Percentiles rank a stretch among this genome's conserved stretches.
Conservation (phyloP, 2,797 vertebrate species). For the Silurus aristotelis region DNA sequence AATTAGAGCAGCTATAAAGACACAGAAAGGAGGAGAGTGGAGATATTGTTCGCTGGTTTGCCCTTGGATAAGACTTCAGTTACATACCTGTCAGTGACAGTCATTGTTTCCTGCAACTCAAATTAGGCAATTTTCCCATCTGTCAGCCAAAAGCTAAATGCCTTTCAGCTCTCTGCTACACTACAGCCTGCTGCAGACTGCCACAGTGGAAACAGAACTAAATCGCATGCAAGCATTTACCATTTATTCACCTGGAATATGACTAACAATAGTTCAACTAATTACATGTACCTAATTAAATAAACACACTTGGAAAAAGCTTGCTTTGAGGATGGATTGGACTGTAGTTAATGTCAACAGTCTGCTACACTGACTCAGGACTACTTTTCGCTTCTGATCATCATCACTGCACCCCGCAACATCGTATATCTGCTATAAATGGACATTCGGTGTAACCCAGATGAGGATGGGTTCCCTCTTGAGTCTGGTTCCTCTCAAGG, state of each 20-base stretch:
- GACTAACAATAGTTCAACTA: not conserved
- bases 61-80: slow-evolving; percentile 63
- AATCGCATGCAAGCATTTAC: not conserved
- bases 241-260: not conserved
- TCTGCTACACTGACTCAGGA: too few species aligned
- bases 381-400: too few species aligned
- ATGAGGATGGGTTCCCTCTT: too few species aligned
- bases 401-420: too few species aligned
- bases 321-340: too few species aligned
- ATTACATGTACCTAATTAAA: not conserved
- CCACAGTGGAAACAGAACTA: not conserved
- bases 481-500: too few species aligned
- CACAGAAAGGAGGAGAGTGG: slow-evolving; percentile 49
- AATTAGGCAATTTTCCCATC: slow-evolving; percentile 72
- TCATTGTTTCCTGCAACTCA: slow-evolving; percentile 65
- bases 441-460: too few species aligned
- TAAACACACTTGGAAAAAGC: not conserved
- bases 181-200: slow-evolving; percentile 13
- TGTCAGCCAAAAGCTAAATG: slow-evolving; percentile 63
- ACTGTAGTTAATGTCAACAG: too few species aligned
- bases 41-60: slow-evolving; percentile 63
- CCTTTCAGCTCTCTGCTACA: slow-evolving; percentile 43
- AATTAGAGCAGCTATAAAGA: slow-evolving; percentile 58
- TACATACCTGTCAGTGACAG: slow-evolving; percentile 67
- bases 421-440: too few species aligned